phyloP scores from a whole-genome alignment of 2,797 vertebrate genomes.

The Fistularia commersonii region DNA sequence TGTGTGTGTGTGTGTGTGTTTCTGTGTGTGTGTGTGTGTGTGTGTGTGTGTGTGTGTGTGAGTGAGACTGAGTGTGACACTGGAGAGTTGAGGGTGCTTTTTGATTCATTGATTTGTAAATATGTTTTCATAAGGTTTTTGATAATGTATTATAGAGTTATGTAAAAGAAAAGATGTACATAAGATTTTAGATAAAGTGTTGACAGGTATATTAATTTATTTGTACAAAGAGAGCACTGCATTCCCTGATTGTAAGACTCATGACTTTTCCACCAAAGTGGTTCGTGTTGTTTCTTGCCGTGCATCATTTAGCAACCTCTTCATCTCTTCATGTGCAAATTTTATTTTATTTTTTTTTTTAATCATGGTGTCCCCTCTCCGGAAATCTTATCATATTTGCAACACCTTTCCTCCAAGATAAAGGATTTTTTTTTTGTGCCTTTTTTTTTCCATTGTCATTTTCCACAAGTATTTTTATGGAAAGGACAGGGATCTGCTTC shows the following conservation, averaged over 20 bases:
- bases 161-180: conserved; percentile 78
- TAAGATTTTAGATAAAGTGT: conserved; percentile 82
- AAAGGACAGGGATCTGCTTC: conserved; percentile 31
- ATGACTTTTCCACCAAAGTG: conserved; percentile 69
- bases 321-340: conserved; percentile 18
- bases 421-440: conserved; percentile 46
- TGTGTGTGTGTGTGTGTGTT: conserved; percentile 19
- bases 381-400: conserved; percentile 16
- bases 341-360: conserved; percentile 33
- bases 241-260: conserved; percentile 67
- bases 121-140: conserved; percentile 83
- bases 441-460: conserved; percentile 36
- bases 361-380: conserved; percentile 30
- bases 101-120: conserved; percentile 77
- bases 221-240: conserved; percentile 71
- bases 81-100: conserved; percentile 61
- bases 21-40: conserved; percentile 23
- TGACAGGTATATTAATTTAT: conserved; percentile 74
- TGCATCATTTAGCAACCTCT: conserved; percentile 43
- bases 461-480: conserved; percentile 39
- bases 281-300: conserved; percentile 67
- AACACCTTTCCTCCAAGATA: background rate
- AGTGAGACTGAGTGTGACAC: conserved; percentile 10
- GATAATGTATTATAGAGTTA: conserved; percentile 76
- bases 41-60: conserved; percentile 22